A percentile compares a stretch with the other conserved stretches of the same genome.
These are phyloP conservation scores for Pachycephus smyrnensis DNA, from an alignment of 2,888 invertebrate species.

Conservation along the genomic window DNA sequence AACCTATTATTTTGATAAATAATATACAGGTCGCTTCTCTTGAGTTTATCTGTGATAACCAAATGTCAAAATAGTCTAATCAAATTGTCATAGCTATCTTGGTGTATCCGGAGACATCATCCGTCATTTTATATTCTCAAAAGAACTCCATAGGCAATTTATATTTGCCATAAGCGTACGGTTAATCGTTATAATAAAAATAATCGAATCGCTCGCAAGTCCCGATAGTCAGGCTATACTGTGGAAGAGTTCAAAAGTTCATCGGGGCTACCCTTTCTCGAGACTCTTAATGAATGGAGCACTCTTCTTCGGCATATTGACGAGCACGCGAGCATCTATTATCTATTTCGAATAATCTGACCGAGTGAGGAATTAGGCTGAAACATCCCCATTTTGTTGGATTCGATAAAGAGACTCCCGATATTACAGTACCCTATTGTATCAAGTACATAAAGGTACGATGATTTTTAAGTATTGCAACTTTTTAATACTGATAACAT, in stretches of 20 bases:
- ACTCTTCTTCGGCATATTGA: neutral
- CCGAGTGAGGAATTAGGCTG: neutral
- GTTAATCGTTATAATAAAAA: neutral
- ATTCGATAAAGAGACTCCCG: neutral
- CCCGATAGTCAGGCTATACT: neutral
- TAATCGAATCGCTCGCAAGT: neutral
- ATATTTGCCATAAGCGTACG: neutral
- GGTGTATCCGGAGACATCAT: neutral
- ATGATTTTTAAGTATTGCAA: neutral
- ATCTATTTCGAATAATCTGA: neutral
- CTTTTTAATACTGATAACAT: no score
- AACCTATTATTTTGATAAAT: no score
- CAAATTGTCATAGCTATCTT: neutral
- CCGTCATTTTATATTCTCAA: neutral
- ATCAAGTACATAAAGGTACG: neutral
- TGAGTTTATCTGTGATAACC: neutral
- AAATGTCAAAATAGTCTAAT: neutral
- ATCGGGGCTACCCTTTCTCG: constrained; percentile 25
- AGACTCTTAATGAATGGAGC: constrained; percentile 30
- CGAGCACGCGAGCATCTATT: neutral
- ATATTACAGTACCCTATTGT: neutral
- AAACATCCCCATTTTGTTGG: neutral
- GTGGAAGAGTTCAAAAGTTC: constrained; percentile 37
- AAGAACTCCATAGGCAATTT: neutral
- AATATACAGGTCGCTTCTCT: neutral